These are phyloP conservation scores for Neotoxoptera formosana DNA, from an alignment of 1,140 invertebrate species.

Conservation along the genomic window DNA sequence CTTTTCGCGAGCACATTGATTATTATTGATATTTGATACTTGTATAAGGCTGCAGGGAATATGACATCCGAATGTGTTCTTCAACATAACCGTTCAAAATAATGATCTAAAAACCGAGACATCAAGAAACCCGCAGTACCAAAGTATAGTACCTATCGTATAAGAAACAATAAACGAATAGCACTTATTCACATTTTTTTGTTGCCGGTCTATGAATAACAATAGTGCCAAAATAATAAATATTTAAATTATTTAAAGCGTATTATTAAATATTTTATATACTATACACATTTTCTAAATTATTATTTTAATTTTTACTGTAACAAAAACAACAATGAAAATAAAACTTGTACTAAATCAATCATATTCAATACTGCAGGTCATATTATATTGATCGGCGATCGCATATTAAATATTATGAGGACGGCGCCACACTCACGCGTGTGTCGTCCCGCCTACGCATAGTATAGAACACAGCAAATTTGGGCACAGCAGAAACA, in stretches of 20 bases:
- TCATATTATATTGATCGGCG: neutral
- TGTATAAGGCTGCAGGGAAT: too few species aligned
- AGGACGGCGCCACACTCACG: too few species aligned
- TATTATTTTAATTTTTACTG: neutral
- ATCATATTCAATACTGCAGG: neutral
- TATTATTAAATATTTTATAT: too few species aligned
- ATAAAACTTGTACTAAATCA: neutral
- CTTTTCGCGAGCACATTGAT: too few species aligned
- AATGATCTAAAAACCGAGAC: neutral
- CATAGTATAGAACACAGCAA: neutral
- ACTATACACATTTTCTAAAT: too few species aligned
- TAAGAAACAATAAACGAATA: neutral
- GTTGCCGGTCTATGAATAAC: neutral
- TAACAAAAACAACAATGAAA: neutral
- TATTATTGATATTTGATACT: too few species aligned
- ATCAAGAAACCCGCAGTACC: neutral
- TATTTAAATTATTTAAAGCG: neutral
- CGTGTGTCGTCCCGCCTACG: neutral
- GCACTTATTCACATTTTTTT: neutral
- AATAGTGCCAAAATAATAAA: neutral
- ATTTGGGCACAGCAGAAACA: too few species aligned
- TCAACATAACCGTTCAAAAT: neutral
- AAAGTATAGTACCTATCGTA: neutral
- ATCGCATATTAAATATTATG: neutral
- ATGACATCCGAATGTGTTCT: neutral